Conservation (phyloP, 1,140 invertebrate genomes). For the Eumaeus atala region DNA sequence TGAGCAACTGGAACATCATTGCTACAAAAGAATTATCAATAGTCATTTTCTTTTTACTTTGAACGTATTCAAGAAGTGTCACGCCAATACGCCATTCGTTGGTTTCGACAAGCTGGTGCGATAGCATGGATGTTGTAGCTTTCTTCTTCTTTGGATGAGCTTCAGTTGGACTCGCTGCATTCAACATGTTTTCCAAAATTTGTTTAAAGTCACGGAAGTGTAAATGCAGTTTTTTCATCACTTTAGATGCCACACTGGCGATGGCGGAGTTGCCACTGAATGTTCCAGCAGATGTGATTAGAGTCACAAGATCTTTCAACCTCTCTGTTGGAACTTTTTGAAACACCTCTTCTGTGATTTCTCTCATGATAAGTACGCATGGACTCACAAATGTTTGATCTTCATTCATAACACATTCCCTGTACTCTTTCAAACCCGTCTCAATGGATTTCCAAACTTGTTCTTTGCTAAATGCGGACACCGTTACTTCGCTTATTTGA, state of each 20-base stretch:
- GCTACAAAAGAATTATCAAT: constrained; percentile 80
- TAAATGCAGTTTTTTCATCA: constrained; percentile 82
- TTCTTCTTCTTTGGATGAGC: constrained; percentile 55
- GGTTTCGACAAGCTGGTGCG: constrained; percentile 76
- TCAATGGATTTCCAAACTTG: constrained; percentile 64
- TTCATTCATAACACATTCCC: constrained; percentile 49
- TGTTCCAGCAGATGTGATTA: constrained; percentile 70
- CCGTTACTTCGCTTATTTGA: constrained; percentile 56
- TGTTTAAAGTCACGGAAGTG: constrained; percentile 78
- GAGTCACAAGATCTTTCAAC: constrained; percentile 58
- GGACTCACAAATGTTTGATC: constrained; percentile 48
- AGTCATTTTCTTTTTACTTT: constrained; percentile 85
- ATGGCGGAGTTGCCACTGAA: constrained; percentile 75
- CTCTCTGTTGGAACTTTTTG: constrained; percentile 60
- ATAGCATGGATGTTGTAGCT: constrained; percentile 60
- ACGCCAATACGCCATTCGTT: constrained; percentile 85
- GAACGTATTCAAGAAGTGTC: constrained; percentile 87
- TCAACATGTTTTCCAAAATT: constrained; percentile 77
- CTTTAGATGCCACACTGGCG: constrained; percentile 75
- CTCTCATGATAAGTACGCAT: constrained; percentile 67
- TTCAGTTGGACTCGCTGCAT: constrained; percentile 46
- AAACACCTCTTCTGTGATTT: constrained; percentile 77
- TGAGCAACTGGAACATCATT: constrained; percentile 86
- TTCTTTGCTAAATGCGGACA: constrained; percentile 44
- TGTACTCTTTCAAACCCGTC: constrained; percentile 56